Base-by-base conservation (phyloP, 2,797 vertebrate genomes). In the Brotula barbata region DNA sequence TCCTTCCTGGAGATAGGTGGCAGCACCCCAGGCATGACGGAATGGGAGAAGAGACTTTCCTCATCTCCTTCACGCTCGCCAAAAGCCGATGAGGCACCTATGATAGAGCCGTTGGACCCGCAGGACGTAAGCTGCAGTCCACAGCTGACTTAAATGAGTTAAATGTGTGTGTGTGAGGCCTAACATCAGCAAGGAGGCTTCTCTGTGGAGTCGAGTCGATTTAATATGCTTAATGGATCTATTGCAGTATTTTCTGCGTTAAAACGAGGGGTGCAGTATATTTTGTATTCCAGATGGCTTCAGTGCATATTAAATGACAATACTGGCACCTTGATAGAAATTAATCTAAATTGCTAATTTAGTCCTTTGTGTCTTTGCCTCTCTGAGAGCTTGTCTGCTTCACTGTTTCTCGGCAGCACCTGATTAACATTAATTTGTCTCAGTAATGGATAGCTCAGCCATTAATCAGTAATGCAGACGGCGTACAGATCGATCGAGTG, bases 41-140 rank as follows among this genome's bases (percentile, higher is more conserved):
- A 99, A 63, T 98, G 97, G 96, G 96, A 97, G 79, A 95, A 94
- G 88, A 93, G 96, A 50, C 94, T 98, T 66, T 93, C 94, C 50
- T 94, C 95, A 15, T 95, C 94, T 63, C 94, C 95, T 0, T 89
- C 91, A 40, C 73, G 64, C 71, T 93, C 93, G 0, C 89, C 85
- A 56, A 78, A 77, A 68, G 21, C 33, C 0, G 94, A 95, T 42
- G 93, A 95, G 0, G 88, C 92, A 0, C 94, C 95, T 36, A 95
- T 96, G 94, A 95, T 96, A 64, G 94, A 95, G 81, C 94, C 95
- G 2, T 93, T 95, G 75, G 91, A 95, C 64, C 92, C 80, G 61
- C 93, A 95, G 90, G 95, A 97, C 83, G 96, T 96, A 91, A 94
- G 94, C 92, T 58, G 58, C 50, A 40, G 71, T 47, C 40, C 43